Evolutionary conservation across 1,140 invertebrate genomes (phyloP), one percentile per base, ranked within the genome.

Genomic region (Brachionus koreanus): DNA sequence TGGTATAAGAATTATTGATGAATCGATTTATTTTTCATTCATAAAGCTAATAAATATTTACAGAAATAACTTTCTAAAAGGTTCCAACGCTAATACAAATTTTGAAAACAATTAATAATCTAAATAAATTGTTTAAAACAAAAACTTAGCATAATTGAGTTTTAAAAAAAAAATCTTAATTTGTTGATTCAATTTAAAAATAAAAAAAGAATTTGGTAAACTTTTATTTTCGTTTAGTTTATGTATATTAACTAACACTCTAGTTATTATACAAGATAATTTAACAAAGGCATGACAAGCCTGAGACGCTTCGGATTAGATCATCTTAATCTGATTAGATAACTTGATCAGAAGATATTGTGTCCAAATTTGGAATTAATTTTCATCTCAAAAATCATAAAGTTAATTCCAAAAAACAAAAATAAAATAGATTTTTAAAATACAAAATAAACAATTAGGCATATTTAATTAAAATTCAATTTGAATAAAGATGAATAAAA

Each of bases 21-120:
- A 57, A 57, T 57, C 49, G 49, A 57, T 57, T 29, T 57, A 57
- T 57, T 57, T 57, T 57, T 57, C 49, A 57, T 57, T 57, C 49
- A 57, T 19, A 57, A 42, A 57, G 19, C 49, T 23, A 19, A 57
- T 57, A 57, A 57, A 57, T 57, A 57, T 57, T 57, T 57, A 57
- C 49, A 57, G 49, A 57, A 57, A 57, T 57, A 57, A 57, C n/a
- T 23, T 57, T 57, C 49, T 57, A 57, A 57, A 57, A 57, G 49
- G 49, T 57, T 57, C 49, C 49, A 57, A 57, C 49, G 49, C 49
- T 57, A 19, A 7, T 57, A 57, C 49, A 57, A 57, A 57, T 57
- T 57, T 19, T 19, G 49, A 57, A 19, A 57, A 19, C 49, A 57
- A 57, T 57, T 57, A 57, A 57, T 57, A 57, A 57, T 57, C 49